Base-by-base conservation (phyloP, 2,113 vertebrate genomes). In the Rhagologus leucostigma region DNA sequence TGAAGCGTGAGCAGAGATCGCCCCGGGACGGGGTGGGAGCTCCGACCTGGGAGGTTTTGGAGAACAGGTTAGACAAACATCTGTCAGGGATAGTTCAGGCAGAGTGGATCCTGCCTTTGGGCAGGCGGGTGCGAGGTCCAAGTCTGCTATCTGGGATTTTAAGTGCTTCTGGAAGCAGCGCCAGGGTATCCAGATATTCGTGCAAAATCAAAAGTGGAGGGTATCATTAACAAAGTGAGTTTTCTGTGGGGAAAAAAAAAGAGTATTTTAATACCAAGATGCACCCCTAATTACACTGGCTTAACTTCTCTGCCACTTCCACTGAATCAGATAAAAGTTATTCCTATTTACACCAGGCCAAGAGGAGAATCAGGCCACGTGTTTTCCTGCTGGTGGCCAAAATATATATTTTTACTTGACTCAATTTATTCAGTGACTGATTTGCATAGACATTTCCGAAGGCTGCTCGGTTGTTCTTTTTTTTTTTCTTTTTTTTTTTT, bases 1-100 rank as follows among this genome's bases (percentile, higher is more conserved):
- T 3, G 20, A 64, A 71, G 78, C 8, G 10, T 4, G 44, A 93
- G 87, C 85, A 35, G 12, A 30, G 82, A 95, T 95, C 20, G 87
- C 95, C 95, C 18, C 33, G 32, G 95, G 95, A 94, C 17, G 78
- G 92, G 95, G 88, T 92, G 95, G 85, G 86, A 96, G 75, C 85
- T 69, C 92, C 75, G 0, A 70, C 75, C 88, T 95, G 95, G 95
- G 94, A 96, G 95, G 92, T 94, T 96, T 93, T 62, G 6, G 22
- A 93, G 92, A 96, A 92, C 90, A 93, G 85, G 85, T 95, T 86
- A 76, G 79, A 27, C 92, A 69, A 97, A 96, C 71, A 88, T 92
- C 94, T 96, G 88, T 77, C 90, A 92, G 71, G 85, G 73, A 17
- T 35, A 17, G 88, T 4, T 93, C 65, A 90, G 85, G 71, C 50